Evolutionary conservation across 1,140 invertebrate genomes (phyloP), one percentile per base, ranked within the genome.

Genomic region (Gonioctena quinquepunctata): DNA sequence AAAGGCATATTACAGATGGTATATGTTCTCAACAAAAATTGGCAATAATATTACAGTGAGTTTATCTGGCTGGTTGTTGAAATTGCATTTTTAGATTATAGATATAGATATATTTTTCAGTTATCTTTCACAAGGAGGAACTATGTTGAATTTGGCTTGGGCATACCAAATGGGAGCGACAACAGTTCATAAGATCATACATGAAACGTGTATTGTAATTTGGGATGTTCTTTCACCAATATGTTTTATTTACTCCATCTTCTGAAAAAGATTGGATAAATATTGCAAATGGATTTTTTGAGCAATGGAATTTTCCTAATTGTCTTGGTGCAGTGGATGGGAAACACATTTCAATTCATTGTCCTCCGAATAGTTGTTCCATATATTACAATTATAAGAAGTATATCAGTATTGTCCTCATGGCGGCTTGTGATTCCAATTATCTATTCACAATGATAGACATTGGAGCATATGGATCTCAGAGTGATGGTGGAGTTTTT

Each of bases 391-490:
- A 86, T 68, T 84, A 86, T 57, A 86, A 85, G 62, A 62, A 76
- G 11, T 76, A 65, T 28, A 83, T 80, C 64, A 83, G 81, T 52
- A 78, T 85, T 42, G 82, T 86, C 4, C 72, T 86, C 26, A 70
- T 85, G 8, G 85, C 80, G n/a, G n/a, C 59, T 77, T 79, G 52
- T 22, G 83, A 85, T 76, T 80, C 77, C 2, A 75, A 84, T 23
- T 85, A 81, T 65, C 72, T 73, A 49, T 85, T 86, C 69, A 76
- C 74, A 6, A 69, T 76, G 21, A 70, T 84, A 27, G 82, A 84
- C 69, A 77, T 85, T 50, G 84, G 84, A 23, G 71, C 77, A 19
- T 75, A 76, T 69, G 82, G 80, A 19, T 69, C 76, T 61, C 68
- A 76, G 49, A 75, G 72, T 76, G 83, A 84, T 75, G 78, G 78